Conservation (phyloP, 2,113 vertebrate genomes). For the Thunnus maccoyii region DNA sequence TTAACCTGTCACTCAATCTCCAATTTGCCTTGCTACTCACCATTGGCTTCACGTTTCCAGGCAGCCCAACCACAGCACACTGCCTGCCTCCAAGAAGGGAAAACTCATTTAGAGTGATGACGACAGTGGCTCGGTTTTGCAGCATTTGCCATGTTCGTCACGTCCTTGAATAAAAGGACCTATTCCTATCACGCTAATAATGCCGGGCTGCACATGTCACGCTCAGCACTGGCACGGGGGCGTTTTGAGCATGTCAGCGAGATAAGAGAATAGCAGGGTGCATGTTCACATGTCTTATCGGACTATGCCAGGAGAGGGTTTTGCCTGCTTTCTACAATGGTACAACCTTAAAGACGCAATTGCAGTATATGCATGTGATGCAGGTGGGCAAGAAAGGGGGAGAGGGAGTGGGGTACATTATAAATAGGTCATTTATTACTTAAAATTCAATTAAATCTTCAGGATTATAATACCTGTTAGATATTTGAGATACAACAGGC, state of each 20-base stretch:
- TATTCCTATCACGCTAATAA: slow-evolving; percentile 78
- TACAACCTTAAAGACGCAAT: slow-evolving; percentile 56
- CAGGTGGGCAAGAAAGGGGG: slow-evolving; percentile 33
- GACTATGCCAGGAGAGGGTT: slow-evolving; percentile 74
- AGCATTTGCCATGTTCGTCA: slow-evolving; percentile 69
- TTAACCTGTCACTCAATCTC: slow-evolving; percentile 70
- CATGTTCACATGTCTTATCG: slow-evolving; percentile 82
- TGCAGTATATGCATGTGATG: slow-evolving; percentile 41
- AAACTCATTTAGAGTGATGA: slow-evolving; percentile 63
- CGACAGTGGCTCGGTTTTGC: slow-evolving; percentile 26
- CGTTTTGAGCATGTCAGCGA: slow-evolving; percentile 75
- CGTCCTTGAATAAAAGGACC: slow-evolving; percentile 69
- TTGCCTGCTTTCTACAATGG: slow-evolving; percentile 66
- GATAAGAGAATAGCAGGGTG: slow-evolving; percentile 83
- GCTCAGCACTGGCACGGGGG: slow-evolving; percentile 70
- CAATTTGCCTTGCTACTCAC: slow-evolving; percentile 44
- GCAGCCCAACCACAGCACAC: slow-evolving; percentile 37
- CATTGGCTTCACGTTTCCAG: slow-evolving; percentile 42
- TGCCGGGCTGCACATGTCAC: slow-evolving; percentile 64
- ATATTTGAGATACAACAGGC: background rate
- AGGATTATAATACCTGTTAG: background rate
- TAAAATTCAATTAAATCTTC: slow-evolving; percentile 29
- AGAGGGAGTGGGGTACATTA: background rate
- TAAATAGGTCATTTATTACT: slow-evolving; percentile 46
- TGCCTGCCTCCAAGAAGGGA: slow-evolving; percentile 12